These are phyloP conservation scores for Eciton burchellii DNA, from an alignment of 1,140 invertebrate species.

Conservation along the genomic window DNA sequence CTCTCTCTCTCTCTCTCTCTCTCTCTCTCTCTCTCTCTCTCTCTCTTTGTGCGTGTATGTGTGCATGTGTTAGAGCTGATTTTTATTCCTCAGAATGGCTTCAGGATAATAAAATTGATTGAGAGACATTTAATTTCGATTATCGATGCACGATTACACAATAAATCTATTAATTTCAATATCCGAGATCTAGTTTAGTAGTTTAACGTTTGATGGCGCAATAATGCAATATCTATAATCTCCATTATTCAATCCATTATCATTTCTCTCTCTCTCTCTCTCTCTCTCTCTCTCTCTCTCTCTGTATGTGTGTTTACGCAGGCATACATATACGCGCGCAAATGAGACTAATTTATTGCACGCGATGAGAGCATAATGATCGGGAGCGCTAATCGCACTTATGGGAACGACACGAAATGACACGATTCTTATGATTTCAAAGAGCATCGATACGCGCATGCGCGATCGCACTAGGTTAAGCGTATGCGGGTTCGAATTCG, in stretches of 20 bases:
- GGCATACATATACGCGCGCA: too few species aligned
- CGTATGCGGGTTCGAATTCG: not conserved
- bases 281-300: too few species aligned
- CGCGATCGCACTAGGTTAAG: constrained; percentile 14
- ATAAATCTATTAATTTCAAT: not conserved
- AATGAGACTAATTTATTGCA: not conserved
- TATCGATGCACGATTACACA: too few species aligned
- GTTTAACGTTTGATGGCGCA: not conserved
- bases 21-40: too few species aligned
- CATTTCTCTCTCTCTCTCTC: too few species aligned
- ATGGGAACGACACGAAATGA: not conserved
- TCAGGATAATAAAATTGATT: too few species aligned
- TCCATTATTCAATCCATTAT: not conserved
- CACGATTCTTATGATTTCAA: not conserved
- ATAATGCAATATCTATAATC: not conserved
- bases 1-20: too few species aligned
- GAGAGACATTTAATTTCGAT: too few species aligned
- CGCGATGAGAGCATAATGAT: not conserved
- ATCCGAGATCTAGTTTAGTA: not conserved
- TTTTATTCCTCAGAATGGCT: too few species aligned
- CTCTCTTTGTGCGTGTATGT: too few species aligned
- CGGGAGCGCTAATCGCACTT: not conserved
- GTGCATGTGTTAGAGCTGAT: too few species aligned
- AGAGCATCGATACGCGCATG: constrained; percentile 11
- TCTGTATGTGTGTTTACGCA: not conserved